These are phyloP conservation scores for Cenopis cana DNA, from an alignment of 2,888 invertebrate genomes.

Conservation along the genomic window DNA sequence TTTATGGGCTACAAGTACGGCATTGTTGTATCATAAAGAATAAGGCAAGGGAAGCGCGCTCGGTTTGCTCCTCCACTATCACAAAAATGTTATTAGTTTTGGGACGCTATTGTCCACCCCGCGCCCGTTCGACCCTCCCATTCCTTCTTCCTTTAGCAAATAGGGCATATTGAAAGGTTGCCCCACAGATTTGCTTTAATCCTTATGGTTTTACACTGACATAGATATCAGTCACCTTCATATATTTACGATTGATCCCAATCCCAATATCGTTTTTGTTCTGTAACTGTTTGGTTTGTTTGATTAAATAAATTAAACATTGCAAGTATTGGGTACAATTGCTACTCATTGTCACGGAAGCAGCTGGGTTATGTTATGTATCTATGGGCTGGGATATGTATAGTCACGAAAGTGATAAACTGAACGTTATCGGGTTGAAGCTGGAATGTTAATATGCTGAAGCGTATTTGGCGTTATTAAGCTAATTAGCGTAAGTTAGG, in stretches of 20 bases:
- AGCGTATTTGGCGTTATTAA: too few relatives aligned
- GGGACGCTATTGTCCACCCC: slow-evolving; percentile 79
- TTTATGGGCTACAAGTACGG: slow-evolving; percentile 74
- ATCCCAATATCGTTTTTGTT: too few relatives aligned
- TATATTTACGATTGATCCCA: neutral
- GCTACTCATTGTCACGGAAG: too few relatives aligned
- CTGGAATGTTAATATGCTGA: too few relatives aligned
- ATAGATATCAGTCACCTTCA: neutral
- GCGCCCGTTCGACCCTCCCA: slow-evolving; percentile 67
- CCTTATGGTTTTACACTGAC: slow-evolving; percentile 43
- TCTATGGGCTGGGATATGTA: too few relatives aligned
- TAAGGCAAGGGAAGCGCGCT: slow-evolving; percentile 68
- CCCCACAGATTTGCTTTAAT: slow-evolving; percentile 50
- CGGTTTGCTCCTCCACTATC: slow-evolving; percentile 75
- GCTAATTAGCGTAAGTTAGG: too few relatives aligned
- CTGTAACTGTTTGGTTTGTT: too few relatives aligned
- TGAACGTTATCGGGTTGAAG: too few relatives aligned
- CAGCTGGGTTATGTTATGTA: too few relatives aligned
- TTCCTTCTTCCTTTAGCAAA: slow-evolving; percentile 58
- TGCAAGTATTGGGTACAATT: too few relatives aligned
- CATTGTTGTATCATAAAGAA: slow-evolving; percentile 78
- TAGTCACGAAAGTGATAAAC: too few relatives aligned
- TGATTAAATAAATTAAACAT: too few relatives aligned
- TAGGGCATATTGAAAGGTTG: slow-evolving; percentile 66
- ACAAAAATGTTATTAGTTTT: slow-evolving; percentile 84